phyloP scores from a whole-genome alignment of 2,113 vertebrate species.

The Gopherus evgoodei region DNA sequence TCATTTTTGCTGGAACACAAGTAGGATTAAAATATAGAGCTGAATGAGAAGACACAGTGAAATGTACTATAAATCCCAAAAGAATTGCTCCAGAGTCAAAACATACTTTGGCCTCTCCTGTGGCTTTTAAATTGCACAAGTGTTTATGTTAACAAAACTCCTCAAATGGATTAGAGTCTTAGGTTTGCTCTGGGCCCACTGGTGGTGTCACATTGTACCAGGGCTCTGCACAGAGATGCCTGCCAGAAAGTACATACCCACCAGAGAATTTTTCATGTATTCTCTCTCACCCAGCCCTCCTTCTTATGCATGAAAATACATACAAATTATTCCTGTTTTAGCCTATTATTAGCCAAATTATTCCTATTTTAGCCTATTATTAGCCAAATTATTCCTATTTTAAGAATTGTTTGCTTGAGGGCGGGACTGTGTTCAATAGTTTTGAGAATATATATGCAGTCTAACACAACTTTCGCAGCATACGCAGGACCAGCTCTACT shows the following conservation, averaged over 20 bases:
- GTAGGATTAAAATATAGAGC: background rate
- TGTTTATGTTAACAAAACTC: background rate
- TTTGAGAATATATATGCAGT: rapidly evolving
- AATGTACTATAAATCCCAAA: background rate
- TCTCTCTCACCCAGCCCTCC: background rate
- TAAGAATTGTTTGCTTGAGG: background rate
- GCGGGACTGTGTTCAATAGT: background rate
- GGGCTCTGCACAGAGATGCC: background rate
- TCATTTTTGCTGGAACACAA: background rate
- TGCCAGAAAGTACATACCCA: background rate
- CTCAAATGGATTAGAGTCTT: background rate
- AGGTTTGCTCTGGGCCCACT: background rate
- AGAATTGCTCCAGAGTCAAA: background rate
- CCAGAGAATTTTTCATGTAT: background rate
- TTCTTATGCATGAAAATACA: background rate
- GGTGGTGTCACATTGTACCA: background rate
- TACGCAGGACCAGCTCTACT: background rate
- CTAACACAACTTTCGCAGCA: background rate
- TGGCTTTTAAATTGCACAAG: background rate
- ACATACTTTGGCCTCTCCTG: background rate
- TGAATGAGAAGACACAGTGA: background rate
- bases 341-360: background rate
- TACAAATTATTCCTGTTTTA: background rate
- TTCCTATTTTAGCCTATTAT: background rate
- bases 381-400: background rate